Base-by-base conservation (phyloP, 2,797 vertebrate species). In the Sphenopsis melanotis region DNA sequence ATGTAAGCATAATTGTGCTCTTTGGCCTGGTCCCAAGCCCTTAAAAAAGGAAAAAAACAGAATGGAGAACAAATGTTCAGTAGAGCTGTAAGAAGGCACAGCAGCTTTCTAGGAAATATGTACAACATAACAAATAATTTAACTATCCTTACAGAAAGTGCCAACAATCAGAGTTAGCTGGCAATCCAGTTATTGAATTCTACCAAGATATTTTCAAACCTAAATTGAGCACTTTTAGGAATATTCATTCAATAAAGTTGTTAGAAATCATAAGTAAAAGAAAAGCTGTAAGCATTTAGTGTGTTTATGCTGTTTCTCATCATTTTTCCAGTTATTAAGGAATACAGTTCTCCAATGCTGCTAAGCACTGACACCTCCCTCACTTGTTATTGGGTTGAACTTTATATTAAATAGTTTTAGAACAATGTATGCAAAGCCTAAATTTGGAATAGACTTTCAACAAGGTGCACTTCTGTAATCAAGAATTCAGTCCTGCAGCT, bases 21-120 rank as follows among this genome's bases (percentile, higher is more conserved):
- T 77, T n/a, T 93, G 95, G 93, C 82, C 46, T 69, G 19, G 34
- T 72, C 72, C 42, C 85, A 93, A 93, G 57, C 32, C 49, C 76
- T 82, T 78, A 36, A 46, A 74, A 92, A 79, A 89, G 22, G 37
- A 42, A 70, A 92, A 56, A 77, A 32, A 39, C 37, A 71, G 65
- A 81, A 93, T 13, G 50, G 69, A 87, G 60, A 86, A 86, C 24
- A 90, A 96, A 78, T 69, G 91, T 64, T 94, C 64, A 64, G 64
- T 47, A 91, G 66, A 85, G 72, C 34, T 47, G 8, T 39, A 83
- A 57, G 66, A 76, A 82, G 37, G 72, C 53, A 88, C 14, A 47
- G 49, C 49, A 83, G 42, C 61, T 94, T 94, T 88, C 80, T 39
- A 91, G 69, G 66, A 61, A 86, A 78, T 7, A 64, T 1, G 36